Percentiles rank a stretch among this genome's conserved stretches.
These are phyloP conservation scores for Asobara japonica DNA, from an alignment of 1,140 invertebrate genomes.

Conservation along the genomic window DNA sequence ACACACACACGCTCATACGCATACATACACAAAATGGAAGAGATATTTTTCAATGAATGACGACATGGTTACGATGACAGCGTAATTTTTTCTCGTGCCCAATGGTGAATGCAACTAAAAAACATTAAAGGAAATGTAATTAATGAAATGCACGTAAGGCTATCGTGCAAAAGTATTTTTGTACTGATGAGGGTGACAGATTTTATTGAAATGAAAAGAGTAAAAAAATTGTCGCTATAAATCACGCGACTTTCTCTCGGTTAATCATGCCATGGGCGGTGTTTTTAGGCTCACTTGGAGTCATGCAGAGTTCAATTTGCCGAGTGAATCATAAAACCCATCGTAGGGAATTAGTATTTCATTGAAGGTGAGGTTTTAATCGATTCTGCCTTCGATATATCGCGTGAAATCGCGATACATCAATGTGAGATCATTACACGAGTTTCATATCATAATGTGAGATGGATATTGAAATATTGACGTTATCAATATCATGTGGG, in stretches of 20 bases:
- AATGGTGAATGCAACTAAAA: too few species aligned
- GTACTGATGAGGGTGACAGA: not conserved
- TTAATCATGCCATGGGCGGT: not conserved
- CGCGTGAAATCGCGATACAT: too few species aligned
- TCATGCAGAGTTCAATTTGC: not conserved
- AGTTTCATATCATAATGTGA: too few species aligned
- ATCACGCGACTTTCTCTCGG: not conserved
- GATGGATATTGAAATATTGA: too few species aligned
- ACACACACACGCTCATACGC: too few species aligned
- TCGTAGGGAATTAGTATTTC: not conserved
- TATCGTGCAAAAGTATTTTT: not conserved
- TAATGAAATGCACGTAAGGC: not conserved
- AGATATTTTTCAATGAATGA: too few species aligned
- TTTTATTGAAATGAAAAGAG: not conserved
- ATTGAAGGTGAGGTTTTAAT: not conserved
- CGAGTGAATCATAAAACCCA: not conserved
- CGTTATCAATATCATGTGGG: too few species aligned
- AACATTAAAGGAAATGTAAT: not conserved
- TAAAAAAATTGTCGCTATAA: not conserved
- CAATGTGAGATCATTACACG: too few species aligned
- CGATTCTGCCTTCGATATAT: too few species aligned
- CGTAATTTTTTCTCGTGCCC: not conserved
- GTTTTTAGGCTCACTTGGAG: not conserved
- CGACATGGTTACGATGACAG: not conserved
- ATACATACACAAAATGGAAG: too few species aligned